Percentiles rank a stretch among this genome's conserved stretches.
phyloP scores from a whole-genome alignment of 2,888 invertebrate genomes.

The Meandrusa payeni region DNA sequence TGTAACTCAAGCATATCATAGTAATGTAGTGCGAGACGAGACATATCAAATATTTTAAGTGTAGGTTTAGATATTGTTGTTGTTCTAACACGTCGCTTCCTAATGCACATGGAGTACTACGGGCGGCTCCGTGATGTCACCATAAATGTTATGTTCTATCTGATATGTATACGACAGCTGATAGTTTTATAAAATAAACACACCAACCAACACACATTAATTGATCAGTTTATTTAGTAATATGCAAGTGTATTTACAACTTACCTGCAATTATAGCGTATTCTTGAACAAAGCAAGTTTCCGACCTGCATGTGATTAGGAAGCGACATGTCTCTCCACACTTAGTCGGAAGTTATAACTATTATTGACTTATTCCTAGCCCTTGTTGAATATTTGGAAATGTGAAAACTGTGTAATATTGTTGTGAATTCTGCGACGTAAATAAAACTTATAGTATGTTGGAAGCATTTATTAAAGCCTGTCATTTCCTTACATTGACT shows the following conservation, averaged over 20 bases:
- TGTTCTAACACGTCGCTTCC: slow-evolving; percentile 65
- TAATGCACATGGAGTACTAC: slow-evolving; percentile 38
- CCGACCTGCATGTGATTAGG: slow-evolving; percentile 41
- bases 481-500: background rate
- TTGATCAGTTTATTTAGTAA: too few species aligned
- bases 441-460: slow-evolving; percentile 76
- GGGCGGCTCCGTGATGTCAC: too few species aligned
- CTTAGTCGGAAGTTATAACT: slow-evolving; percentile 72
- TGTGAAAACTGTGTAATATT: slow-evolving; percentile 73
- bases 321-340: slow-evolving; percentile 58
- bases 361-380: slow-evolving; percentile 75
- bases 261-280: too few species aligned
- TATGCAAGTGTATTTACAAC: too few species aligned
- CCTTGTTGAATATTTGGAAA: slow-evolving; percentile 77
- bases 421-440: slow-evolving; percentile 58
- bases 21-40: slow-evolving; percentile 37
- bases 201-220: too few species aligned
- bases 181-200: too few species aligned
- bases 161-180: too few species aligned
- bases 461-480: slow-evolving; percentile 38
- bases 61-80: slow-evolving; percentile 70
- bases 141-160: too few species aligned
- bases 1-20: slow-evolving; percentile 39
- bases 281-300: too few species aligned
- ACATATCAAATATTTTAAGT: slow-evolving; percentile 55